These are phyloP conservation scores for Porites cylindrica DNA, from an alignment of 92 coral and sea anemone genomes.

Conservation along the genomic window DNA sequence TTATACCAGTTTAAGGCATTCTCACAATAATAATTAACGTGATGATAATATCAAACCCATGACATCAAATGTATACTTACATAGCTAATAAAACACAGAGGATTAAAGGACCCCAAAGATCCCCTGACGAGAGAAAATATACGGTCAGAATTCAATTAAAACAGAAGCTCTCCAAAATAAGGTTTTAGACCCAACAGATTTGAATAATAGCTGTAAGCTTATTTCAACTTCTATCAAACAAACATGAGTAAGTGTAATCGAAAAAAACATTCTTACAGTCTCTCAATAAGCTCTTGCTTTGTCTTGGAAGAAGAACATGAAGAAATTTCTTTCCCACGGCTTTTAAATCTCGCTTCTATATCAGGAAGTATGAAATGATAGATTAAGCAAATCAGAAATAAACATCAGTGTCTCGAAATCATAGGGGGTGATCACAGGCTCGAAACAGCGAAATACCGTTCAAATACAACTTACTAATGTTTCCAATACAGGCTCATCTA, in stretches of 20 bases:
- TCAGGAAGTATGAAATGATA: background rate
- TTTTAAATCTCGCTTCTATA: constrained; percentile 91
- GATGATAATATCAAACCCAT: background rate
- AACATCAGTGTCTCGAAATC: background rate
- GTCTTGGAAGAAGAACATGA: constrained; percentile 95
- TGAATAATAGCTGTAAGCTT: no score
- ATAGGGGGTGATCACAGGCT: background rate
- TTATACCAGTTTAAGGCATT: background rate
- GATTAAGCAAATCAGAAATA: background rate
- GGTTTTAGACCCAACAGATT: background rate
- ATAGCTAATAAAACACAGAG: constrained; percentile 96
- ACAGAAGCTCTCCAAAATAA: background rate
- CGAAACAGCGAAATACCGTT: background rate
- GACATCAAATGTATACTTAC: constrained; percentile 70
- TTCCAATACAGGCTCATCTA: constrained; percentile 94
- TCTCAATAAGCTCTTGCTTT: constrained; percentile 90
- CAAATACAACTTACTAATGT: constrained; percentile 78
- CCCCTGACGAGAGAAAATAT: constrained; percentile 79
- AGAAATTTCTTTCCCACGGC: constrained; percentile 95
- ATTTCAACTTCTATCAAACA: no score
- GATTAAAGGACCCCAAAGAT: constrained; percentile 99
- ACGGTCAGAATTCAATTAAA: background rate
- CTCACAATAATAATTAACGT: background rate
- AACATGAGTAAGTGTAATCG: background rate
- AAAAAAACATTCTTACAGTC: constrained; percentile 80